Percentiles rank a stretch among this genome's conserved stretches.
These are phyloP conservation scores for Harpalus rufipes DNA, from an alignment of 2,888 invertebrate genomes.

Conservation along the genomic window DNA sequence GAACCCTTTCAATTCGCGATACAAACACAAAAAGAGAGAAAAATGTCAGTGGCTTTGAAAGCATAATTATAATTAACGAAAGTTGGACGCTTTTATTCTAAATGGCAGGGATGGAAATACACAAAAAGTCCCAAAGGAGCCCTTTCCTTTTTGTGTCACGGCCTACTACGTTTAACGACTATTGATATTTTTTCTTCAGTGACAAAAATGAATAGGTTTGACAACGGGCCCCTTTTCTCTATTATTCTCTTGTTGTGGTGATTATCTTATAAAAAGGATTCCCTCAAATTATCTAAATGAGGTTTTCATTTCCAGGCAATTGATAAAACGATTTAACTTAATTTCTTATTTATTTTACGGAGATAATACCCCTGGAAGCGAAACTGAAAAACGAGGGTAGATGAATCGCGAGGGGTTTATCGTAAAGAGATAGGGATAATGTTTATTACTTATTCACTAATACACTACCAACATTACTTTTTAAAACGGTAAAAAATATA, in stretches of 20 bases:
- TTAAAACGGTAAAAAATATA: neutral
- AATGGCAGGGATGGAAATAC: constrained; percentile 15
- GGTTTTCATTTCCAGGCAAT: constrained; percentile 47
- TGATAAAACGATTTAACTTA: constrained; percentile 34
- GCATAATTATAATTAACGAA: constrained; percentile 66
- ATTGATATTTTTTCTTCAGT: constrained; percentile 53
- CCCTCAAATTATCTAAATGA: constrained; percentile 32
- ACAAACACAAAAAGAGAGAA: constrained; percentile 59
- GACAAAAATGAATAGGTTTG: constrained; percentile 61
- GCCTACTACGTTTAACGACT: constrained; percentile 48
- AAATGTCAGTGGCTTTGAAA: constrained; percentile 39
- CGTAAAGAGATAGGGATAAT: neutral
- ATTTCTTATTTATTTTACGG: constrained; percentile 39
- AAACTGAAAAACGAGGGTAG: neutral
- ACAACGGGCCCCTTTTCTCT: constrained; percentile 35
- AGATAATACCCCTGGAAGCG: neutral
- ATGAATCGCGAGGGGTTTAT: neutral
- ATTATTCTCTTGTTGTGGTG: constrained; percentile 27
- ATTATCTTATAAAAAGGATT: constrained; percentile 18
- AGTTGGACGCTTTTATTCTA: constrained; percentile 24
- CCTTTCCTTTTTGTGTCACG: constrained; percentile 25
- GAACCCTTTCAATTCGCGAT: constrained; percentile 26
- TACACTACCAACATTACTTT: neutral
- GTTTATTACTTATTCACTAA: neutral
- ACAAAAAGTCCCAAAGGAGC: constrained; percentile 45